These are phyloP conservation scores for Cactoblastis cactorum DNA, from an alignment of 2,888 invertebrate genomes.

Conservation along the genomic window DNA sequence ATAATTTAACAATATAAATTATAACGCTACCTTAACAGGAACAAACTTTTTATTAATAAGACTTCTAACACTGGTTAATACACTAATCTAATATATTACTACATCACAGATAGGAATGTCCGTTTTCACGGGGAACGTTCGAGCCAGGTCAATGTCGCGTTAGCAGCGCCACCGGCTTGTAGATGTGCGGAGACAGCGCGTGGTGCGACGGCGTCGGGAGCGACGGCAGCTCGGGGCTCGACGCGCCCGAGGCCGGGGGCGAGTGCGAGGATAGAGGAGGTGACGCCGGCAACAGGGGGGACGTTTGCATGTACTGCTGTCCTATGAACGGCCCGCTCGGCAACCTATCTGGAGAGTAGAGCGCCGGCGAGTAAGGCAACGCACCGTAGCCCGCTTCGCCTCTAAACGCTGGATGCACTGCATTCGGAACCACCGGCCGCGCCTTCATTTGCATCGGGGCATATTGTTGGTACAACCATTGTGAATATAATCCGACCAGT, in stretches of 20 bases:
- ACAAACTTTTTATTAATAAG: constrained; percentile 16
- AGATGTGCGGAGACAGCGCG: constrained; percentile 67
- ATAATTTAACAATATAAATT: not conserved
- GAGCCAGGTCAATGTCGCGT: constrained; percentile 64
- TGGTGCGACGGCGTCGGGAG: constrained; percentile 61
- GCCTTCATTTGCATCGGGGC: constrained; percentile 79
- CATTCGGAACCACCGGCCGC: constrained; percentile 72
- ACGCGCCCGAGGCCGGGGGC: constrained; percentile 57
- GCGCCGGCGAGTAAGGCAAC: constrained; percentile 58
- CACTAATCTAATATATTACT: constrained; percentile 57
- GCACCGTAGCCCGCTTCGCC: constrained; percentile 59
- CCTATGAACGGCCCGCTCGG: constrained; percentile 50
- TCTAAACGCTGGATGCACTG: constrained; percentile 75
- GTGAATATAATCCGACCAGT: constrained; percentile 78
- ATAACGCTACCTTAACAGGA: not conserved
- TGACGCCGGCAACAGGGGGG: constrained; percentile 59
- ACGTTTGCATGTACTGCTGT: constrained; percentile 46
- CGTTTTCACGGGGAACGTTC: constrained; percentile 33
- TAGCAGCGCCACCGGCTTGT: constrained; percentile 79
- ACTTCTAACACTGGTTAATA: constrained; percentile 54
- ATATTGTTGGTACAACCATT: constrained; percentile 84
- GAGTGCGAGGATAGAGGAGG: constrained; percentile 59
- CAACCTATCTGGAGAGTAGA: constrained; percentile 52
- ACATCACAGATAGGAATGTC: constrained; percentile 71
- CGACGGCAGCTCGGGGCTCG: constrained; percentile 64